phyloP scores from a whole-genome alignment of 2,113 vertebrate genomes.

The Microtus pennsylvanicus region DNA sequence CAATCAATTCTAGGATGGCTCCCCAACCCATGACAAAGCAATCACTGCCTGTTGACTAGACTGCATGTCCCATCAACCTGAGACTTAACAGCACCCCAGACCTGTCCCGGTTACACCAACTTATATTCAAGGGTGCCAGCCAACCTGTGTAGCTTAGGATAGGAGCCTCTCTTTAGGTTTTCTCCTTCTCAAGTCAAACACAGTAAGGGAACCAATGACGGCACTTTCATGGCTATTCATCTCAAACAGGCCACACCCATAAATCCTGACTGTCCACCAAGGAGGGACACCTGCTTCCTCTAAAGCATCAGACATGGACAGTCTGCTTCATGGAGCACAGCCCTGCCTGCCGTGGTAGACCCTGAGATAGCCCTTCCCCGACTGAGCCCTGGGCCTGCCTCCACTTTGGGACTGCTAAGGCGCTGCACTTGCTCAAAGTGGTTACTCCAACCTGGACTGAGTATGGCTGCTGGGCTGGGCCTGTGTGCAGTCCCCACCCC shows the following conservation, averaged over 20 bases:
- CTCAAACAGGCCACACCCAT: neutral
- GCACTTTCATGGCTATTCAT: neutral
- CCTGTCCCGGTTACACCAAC: neutral
- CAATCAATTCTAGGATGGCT: no score
- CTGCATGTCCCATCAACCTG: neutral
- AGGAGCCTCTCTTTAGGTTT: neutral
- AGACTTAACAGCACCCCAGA: neutral
- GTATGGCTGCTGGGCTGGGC: neutral
- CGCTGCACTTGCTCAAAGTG: neutral
- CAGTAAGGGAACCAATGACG: neutral
- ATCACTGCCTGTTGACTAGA: neutral
- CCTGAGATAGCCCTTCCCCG: neutral
- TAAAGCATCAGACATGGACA: neutral
- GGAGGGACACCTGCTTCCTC: fast-evolving
- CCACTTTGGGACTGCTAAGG: no score
- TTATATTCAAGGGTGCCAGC: fast-evolving
- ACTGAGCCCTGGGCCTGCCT: neutral
- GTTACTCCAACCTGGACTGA: neutral
- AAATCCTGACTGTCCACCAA: neutral
- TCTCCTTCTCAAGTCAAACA: neutral
- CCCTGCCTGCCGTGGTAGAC: neutral
- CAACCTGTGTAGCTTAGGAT: neutral
- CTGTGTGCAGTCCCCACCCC: fast-evolving
- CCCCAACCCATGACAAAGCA: neutral
- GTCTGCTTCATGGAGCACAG: neutral